Conservation (phyloP, 2,888 invertebrate species). For the Julus scanicus region DNA sequence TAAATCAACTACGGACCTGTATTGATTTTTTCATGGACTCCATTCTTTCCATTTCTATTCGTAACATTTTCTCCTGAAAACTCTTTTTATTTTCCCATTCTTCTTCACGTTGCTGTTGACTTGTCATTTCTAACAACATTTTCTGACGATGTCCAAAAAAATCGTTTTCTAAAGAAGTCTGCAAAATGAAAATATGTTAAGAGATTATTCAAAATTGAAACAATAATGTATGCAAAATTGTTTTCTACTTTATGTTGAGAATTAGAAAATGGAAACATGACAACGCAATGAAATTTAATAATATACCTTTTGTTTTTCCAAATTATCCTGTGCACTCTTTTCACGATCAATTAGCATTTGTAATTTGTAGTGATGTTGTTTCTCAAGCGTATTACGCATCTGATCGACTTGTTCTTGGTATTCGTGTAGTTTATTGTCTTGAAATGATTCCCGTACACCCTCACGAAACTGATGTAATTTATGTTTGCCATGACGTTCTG, state of each 20-base stretch:
- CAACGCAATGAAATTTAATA: background rate
- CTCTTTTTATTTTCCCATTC: background rate
- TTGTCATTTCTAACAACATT: background rate
- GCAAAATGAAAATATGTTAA: background rate
- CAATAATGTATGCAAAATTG: background rate
- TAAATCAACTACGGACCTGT: background rate
- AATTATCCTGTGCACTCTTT: background rate
- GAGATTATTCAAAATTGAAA: background rate
- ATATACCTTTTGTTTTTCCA: slow-evolving; percentile 15
- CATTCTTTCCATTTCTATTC: slow-evolving; percentile 2
- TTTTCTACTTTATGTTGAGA: too few relatives aligned
- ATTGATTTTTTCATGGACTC: background rate
- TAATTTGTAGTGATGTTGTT: background rate
- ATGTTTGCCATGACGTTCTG: background rate
- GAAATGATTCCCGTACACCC: background rate
- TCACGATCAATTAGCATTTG: background rate
- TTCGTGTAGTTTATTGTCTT: background rate
- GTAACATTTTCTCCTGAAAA: slow-evolving; percentile 29
- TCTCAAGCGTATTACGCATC: background rate
- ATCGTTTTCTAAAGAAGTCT: background rate
- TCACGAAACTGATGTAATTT: slow-evolving; percentile 21
- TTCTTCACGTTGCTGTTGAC: background rate
- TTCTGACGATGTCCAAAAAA: background rate
- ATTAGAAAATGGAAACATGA: too few relatives aligned
- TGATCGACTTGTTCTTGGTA: slow-evolving; percentile 36